Conservation (phyloP, 2,797 vertebrate genomes). For the Pseudopleuronectes americanus region DNA sequence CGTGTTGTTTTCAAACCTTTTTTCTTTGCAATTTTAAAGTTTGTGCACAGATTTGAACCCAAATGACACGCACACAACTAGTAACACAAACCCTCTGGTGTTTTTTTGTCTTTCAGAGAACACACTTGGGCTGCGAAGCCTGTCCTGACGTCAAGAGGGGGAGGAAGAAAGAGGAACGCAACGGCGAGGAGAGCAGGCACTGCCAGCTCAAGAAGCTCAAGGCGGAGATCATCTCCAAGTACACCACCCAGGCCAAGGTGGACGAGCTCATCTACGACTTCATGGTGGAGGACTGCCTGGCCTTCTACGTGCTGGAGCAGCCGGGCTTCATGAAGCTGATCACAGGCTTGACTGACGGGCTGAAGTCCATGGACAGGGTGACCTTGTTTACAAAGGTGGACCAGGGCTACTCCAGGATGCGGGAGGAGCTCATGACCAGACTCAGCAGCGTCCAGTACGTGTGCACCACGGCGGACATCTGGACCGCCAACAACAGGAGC, state of each 20-base stretch:
- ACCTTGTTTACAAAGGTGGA: constrained; percentile 77
- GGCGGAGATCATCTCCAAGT: constrained; percentile 79
- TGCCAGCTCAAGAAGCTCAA: constrained; percentile 80
- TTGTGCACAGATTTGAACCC: constrained; percentile 15
- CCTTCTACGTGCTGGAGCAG: constrained; percentile 78
- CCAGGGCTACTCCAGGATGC: constrained; percentile 76
- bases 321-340: constrained; percentile 80
- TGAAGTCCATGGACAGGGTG: constrained; percentile 76
- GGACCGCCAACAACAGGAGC: constrained; percentile 77
- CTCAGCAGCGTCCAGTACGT: constrained; percentile 74
- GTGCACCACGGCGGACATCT: constrained; percentile 83
- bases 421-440: constrained; percentile 73
- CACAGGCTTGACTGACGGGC: constrained; percentile 76
- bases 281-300: constrained; percentile 80
- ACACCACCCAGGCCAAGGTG: constrained; percentile 73
- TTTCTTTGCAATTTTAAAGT: constrained; percentile 7
- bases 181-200: constrained; percentile 71
- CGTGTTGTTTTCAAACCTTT: background rate
- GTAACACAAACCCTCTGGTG: constrained; percentile 1
- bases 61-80: background rate
- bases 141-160: constrained; percentile 74
- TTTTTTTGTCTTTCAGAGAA: constrained; percentile 66
- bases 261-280: constrained; percentile 76
- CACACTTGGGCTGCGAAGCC: constrained; percentile 77
- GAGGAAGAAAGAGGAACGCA: constrained; percentile 71